A percentile compares a stretch with the other conserved stretches of the same genome.
phyloP scores from a whole-genome alignment of 2,797 vertebrate genomes.

The Myiotriccus ornatus region DNA sequence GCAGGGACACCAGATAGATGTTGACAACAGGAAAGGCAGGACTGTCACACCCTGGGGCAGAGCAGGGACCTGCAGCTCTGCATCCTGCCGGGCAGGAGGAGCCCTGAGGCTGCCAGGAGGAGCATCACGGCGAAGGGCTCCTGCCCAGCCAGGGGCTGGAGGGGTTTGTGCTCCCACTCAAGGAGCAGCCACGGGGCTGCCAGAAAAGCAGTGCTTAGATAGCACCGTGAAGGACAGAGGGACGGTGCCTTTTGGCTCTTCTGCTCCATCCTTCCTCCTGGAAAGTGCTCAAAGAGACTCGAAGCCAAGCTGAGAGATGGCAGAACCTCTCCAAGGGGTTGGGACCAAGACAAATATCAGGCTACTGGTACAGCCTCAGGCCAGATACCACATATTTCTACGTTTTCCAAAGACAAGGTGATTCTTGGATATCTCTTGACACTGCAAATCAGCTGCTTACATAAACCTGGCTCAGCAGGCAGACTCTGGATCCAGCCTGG shows the following conservation, averaged over 20 bases:
- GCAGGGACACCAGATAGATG: neutral
- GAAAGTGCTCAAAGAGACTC: neutral
- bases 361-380: neutral
- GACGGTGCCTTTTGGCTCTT: neutral
- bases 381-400: neutral
- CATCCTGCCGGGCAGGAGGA: neutral
- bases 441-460: neutral
- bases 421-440: neutral
- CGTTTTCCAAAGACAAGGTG: neutral
- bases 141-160: neutral
- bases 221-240: neutral
- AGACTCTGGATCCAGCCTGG: neutral
- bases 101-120: neutral
- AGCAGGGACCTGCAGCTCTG: neutral
- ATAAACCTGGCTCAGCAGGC: constrained; percentile 26
- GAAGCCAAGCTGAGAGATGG: neutral
- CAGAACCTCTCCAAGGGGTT: neutral
- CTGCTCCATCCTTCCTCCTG: neutral
- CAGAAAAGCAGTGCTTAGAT: neutral
- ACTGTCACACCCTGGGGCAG: neutral
- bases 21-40: neutral
- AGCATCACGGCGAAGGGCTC: neutral
- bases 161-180: rapidly evolving
- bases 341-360: neutral
- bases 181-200: neutral